Evolutionary conservation across 1,140 invertebrate species (phyloP).

Genomic region (Aphis gossypii): DNA sequence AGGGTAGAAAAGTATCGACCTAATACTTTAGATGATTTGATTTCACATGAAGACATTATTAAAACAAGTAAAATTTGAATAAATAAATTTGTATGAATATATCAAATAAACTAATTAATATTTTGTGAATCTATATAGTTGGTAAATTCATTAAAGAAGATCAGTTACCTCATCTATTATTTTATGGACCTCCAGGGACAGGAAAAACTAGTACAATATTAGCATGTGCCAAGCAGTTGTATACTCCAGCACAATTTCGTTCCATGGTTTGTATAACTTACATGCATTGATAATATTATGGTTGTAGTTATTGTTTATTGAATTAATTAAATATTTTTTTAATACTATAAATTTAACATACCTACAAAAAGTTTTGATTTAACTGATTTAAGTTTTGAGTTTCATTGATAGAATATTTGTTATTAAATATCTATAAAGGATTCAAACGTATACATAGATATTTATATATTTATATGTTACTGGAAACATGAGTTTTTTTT

Average conservation of each 20-base stretch:
- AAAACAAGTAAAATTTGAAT: constrained; percentile 81
- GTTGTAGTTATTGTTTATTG: not conserved
- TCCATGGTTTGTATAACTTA: constrained; percentile 75
- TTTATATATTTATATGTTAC: too few relatives aligned
- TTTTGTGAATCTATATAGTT: constrained; percentile 72
- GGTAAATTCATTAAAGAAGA: constrained; percentile 91
- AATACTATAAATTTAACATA: not conserved
- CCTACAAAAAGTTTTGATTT: not conserved
- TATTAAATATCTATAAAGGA: not conserved
- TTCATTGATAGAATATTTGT: not conserved
- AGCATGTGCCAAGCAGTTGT: constrained; percentile 93
- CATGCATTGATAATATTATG: not conserved
- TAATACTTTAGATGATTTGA: constrained; percentile 86
- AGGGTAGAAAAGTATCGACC: constrained; percentile 99
- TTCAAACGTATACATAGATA: not conserved
- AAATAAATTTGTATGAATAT: not conserved
- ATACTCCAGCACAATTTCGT: constrained; percentile 83
- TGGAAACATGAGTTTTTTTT: too few relatives aligned
- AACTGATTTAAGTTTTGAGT: not conserved
- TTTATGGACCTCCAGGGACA: constrained; percentile 98
- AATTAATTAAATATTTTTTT: not conserved
- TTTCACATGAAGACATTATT: constrained; percentile 97
- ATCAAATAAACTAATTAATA: not conserved
- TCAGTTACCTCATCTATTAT: constrained; percentile 93
- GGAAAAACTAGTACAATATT: constrained; percentile 98